phyloP scores from a whole-genome alignment of 2,888 invertebrate genomes.

The Mylabris sibirica region DNA sequence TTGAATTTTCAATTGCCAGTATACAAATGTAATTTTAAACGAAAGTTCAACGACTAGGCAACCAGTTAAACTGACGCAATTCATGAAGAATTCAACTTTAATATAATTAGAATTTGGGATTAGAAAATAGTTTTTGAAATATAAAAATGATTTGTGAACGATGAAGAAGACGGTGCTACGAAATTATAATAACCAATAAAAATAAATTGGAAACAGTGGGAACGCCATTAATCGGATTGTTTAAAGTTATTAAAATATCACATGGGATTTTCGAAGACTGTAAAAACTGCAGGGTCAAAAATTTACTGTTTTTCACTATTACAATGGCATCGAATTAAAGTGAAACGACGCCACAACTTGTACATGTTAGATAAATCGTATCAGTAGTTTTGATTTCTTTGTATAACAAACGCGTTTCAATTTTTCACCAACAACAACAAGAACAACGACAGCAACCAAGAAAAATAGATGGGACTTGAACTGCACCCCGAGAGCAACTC shows the following conservation, averaged over 20 bases:
- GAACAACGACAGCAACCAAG: slow-evolving; percentile 18
- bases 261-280: not conserved
- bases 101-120: not conserved
- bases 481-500: slow-evolving; percentile 39
- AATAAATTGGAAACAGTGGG: slow-evolving; percentile 18
- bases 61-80: not conserved
- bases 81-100: not conserved
- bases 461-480: slow-evolving; percentile 34
- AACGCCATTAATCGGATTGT: slow-evolving; percentile 9
- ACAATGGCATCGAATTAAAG: not conserved
- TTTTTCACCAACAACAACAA: slow-evolving; percentile 52
- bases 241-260: slow-evolving; percentile 12
- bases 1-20: slow-evolving; percentile 24
- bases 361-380: slow-evolving; percentile 61
- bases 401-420: slow-evolving; percentile 60
- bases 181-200: slow-evolving; percentile 12
- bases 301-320: not conserved
- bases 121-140: not conserved
- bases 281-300: not conserved
- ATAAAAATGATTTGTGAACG: slow-evolving; percentile 13
- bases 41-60: not conserved
- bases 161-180: not conserved
- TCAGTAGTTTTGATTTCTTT: slow-evolving; percentile 60
- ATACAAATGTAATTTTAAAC: not conserved
- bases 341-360: slow-evolving; percentile 56